Evolutionary conservation across 2,888 invertebrate species (phyloP), one percentile per base, ranked within the genome.

Genomic region (Argyresthia albistria): DNA sequence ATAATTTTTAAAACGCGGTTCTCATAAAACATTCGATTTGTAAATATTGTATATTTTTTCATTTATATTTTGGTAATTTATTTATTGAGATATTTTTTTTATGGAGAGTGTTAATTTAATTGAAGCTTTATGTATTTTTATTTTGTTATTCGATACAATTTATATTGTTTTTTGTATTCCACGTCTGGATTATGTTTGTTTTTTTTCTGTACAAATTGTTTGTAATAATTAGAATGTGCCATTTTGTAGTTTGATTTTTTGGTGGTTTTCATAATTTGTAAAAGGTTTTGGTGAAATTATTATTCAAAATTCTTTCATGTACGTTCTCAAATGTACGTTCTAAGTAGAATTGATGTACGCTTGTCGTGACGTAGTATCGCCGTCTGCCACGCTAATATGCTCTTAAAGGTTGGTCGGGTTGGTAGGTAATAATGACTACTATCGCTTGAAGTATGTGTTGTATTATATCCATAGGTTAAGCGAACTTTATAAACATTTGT

Each of bases 31-130:
- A 79, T 77, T 80, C 69, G 71, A 80, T 84, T 53, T 54, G 86
- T 87, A 86, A 86, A 87, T 87, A 86, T 79, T 87, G 87, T 86
- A 86, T 75, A 84, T 86, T 82, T 71, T 77, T 73, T 63, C 53
- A 46, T 58, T 54, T 56, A 51, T 55, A 53, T 54, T 67, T 70
- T 71, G 73, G 66, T 66, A 67, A 78, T 80, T 84, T 80, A 84
- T 87, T 87, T 82, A 83, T 86, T 86, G 74, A 78, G 65, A 76
- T 75, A 68, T 75, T 79, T 64, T 54, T 70, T 76, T 76, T 66
- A 64, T 63, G 63, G 70, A 52, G 70, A 73, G 70, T 72, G 73
- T 79, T 77, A 25, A 25, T 76, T 72, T 57, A 58, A 61, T 51
- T 35, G 70, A 67, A 74, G 73, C 72, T 78, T 77, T 78, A 75